Percentiles rank a stretch among this genome's conserved stretches.
These are phyloP conservation scores for Hyposoter didymator DNA, from an alignment of 2,888 invertebrate species.

Conservation along the genomic window DNA sequence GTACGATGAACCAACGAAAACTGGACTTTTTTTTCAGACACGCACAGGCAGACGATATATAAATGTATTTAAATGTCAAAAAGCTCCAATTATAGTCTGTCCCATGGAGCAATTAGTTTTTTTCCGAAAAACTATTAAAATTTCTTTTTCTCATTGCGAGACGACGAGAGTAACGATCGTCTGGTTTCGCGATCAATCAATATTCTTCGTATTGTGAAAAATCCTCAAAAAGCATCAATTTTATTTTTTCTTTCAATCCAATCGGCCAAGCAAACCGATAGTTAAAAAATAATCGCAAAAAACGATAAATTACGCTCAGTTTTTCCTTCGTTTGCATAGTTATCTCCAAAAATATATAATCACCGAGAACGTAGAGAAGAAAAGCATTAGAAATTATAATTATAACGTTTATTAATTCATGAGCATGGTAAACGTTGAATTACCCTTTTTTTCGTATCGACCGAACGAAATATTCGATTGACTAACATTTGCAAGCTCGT, in stretches of 20 bases:
- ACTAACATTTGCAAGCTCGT: conserved; percentile 52
- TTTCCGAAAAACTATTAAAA: conserved; percentile 41
- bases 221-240: conserved; percentile 31
- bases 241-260: conserved; percentile 21
- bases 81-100: conserved; percentile 64
- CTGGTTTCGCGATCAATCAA: conserved; percentile 32
- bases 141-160: conserved; percentile 33
- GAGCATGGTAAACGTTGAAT: conserved; percentile 19
- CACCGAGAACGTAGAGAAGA: conserved; percentile 56
- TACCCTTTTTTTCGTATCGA: conserved; percentile 34
- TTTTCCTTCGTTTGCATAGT: conserved; percentile 37
- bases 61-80: conserved; percentile 63
- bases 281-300: conserved; percentile 12
- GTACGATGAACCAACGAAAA: conserved; percentile 53
- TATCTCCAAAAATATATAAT: conserved; percentile 40
- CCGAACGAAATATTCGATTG: conserved; percentile 34
- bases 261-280: conserved; percentile 13
- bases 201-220: conserved; percentile 33
- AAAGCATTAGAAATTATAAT: conserved; percentile 25
- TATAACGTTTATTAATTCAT: conserved; percentile 14
- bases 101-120: conserved; percentile 63
- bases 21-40: conserved; percentile 53
- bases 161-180: conserved; percentile 41
- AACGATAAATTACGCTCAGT: conserved; percentile 8
- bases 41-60: conserved; percentile 62